Evolutionary conservation across 2,113 vertebrate species (phyloP), one percentile per base, ranked within the genome.

Genomic region (Alouatta palliata): DNA sequence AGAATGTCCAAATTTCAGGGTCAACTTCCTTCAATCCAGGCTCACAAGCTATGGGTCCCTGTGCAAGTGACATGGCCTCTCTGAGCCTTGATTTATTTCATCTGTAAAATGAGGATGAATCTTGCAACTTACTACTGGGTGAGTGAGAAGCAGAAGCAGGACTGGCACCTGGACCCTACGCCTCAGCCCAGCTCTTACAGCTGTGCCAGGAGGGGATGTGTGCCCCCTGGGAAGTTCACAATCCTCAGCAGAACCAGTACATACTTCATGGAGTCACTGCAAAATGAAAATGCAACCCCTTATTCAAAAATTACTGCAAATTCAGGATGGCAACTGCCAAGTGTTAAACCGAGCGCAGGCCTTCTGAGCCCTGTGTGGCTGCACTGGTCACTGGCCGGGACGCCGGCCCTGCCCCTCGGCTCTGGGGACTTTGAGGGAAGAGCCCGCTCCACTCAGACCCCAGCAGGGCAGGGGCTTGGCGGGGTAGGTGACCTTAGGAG

Each of bases 201-300:
- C 32, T 54, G 27, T 49, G 8, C 32, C 10, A 30, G 66, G 52
- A 47, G 35, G 43, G 25, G 16, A 47, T 2, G 17, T 52, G 45
- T 10, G 8, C 7, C 43, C 87, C 40, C 81, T 40, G 23, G 19
- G 32, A 75, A 47, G 35, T 27, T 49, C 56, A 52, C 17, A 12
- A 1, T 12, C 16, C 40, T 52, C 70, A 20, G 77, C 8, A 27
- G 25, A 30, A 45, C 20, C 30, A 5, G 27, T 27, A 1, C 9
- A 5, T 2, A 10, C 9, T 0, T 19, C 3, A 9, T 3, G 5
- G 76, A 68, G 13, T n/a, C 70, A 2, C 1, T 6, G 76, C 77
- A 25, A 25, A 9, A 75, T 10, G 70, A 68, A 40, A 52, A 35
- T 0, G 0, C 2, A 13, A 16, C 37, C 8, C 25, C 45, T 81